Conservation (phyloP, 2,888 invertebrate genomes). For the Agapostemon virescens region DNA sequence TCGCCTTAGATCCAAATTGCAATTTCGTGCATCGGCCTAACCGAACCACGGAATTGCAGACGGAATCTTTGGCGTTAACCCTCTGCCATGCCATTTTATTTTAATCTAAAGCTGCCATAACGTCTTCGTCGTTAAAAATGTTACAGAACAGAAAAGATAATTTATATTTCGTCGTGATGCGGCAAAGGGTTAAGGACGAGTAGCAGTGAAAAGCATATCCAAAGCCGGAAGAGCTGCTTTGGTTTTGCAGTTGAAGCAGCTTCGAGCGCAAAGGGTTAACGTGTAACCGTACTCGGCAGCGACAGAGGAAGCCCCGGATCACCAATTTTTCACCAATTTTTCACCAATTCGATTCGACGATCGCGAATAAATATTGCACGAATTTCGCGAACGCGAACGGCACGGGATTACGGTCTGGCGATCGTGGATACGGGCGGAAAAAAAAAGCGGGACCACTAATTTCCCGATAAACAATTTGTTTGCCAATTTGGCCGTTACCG, state of each 20-base stretch:
- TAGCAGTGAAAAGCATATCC: too few relatives aligned
- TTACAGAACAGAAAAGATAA: too few relatives aligned
- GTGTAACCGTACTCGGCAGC: neutral
- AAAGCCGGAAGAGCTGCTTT: too few relatives aligned
- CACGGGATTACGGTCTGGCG: neutral
- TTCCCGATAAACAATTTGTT: constrained; percentile 45
- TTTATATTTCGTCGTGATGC: too few relatives aligned
- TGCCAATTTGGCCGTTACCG: constrained; percentile 9
- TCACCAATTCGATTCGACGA: neutral
- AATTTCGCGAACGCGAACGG: neutral
- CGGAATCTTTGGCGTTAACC: too few relatives aligned
- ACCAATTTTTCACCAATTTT: constrained; percentile 4
- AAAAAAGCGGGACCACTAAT: constrained; percentile 20
- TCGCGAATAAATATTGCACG: constrained; percentile 31
- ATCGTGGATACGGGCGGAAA: constrained; percentile 22
- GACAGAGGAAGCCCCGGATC: neutral
- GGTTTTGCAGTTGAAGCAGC: too few relatives aligned
- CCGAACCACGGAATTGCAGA: too few relatives aligned
- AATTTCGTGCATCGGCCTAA: neutral
- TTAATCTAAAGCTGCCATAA: too few relatives aligned
- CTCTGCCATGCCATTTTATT: too few relatives aligned
- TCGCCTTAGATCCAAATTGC: neutral
- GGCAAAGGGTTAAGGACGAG: too few relatives aligned
- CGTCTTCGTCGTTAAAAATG: too few relatives aligned
- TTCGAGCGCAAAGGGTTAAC: too few relatives aligned